Evolutionary conservation across 2,888 invertebrate genomes (phyloP).

Genomic region (Dynastes tityus): DNA sequence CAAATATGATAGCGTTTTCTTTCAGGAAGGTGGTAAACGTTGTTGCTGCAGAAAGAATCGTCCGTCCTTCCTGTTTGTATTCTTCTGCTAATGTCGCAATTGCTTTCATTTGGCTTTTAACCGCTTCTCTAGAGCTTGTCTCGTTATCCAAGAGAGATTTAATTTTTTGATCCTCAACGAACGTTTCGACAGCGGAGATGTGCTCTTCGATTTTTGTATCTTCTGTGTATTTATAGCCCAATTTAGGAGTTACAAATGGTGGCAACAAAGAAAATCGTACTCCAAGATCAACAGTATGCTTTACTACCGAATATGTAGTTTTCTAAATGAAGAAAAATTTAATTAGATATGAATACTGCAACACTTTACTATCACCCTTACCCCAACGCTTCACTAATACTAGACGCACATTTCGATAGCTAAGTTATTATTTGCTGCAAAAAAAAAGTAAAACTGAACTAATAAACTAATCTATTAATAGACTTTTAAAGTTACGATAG

Average conservation of each 20-base stretch:
- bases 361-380: no score
- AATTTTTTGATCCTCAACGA: slow-evolving; percentile 29
- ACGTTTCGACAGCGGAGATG: slow-evolving; percentile 3
- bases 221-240: slow-evolving; percentile 32
- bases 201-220: slow-evolving; percentile 5
- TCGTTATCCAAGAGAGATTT: slow-evolving; percentile 27
- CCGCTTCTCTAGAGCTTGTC: background rate
- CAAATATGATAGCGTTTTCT: slow-evolving; percentile 64
- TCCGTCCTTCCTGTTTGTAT: slow-evolving; percentile 22
- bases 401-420: no score
- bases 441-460: no score
- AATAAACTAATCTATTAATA: no score
- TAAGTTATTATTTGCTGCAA: no score
- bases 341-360: background rate
- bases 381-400: no score
- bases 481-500: no score
- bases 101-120: slow-evolving; percentile 15
- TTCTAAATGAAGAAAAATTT: slow-evolving; percentile 5
- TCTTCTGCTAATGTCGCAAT: slow-evolving; percentile 6
- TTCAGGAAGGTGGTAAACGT: slow-evolving; percentile 65
- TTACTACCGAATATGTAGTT: background rate
- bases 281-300: slow-evolving; percentile 9
- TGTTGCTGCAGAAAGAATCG: slow-evolving; percentile 56
- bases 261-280: slow-evolving; percentile 13
- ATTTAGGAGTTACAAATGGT: slow-evolving; percentile 26